phyloP scores from a whole-genome alignment of 2,888 invertebrate genomes.

The Cheilosia impressa region DNA sequence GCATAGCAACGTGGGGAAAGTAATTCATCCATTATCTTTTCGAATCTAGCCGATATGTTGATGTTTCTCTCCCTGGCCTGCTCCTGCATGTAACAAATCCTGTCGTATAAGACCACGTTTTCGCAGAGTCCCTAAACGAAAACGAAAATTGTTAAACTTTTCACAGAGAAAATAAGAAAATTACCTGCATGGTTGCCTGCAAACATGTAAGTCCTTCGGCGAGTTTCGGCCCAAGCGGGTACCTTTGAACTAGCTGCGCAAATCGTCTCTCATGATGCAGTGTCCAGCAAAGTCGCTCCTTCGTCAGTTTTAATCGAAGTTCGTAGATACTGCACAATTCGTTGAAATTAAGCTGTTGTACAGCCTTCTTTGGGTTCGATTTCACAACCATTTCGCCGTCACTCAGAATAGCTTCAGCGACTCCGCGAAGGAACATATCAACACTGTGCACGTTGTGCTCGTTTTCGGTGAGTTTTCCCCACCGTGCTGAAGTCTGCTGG shows the following conservation, averaged over 20 bases:
- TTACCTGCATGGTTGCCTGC: slow-evolving; percentile 84
- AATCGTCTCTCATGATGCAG: slow-evolving; percentile 76
- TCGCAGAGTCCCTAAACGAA: slow-evolving; percentile 85
- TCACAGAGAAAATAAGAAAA: not conserved
- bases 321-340: slow-evolving; percentile 75
- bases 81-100: slow-evolving; percentile 84
- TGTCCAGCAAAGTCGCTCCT: slow-evolving; percentile 76
- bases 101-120: slow-evolving; percentile 85
- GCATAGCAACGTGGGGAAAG: slow-evolving; percentile 88
- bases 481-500: slow-evolving; percentile 86
- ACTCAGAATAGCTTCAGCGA: slow-evolving; percentile 86
- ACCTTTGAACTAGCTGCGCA: slow-evolving; percentile 73
- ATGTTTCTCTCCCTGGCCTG: slow-evolving; percentile 80
- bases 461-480: slow-evolving; percentile 84
- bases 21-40: slow-evolving; percentile 86
- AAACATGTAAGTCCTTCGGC: slow-evolving; percentile 82
- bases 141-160: not conserved
- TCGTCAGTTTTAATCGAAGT: slow-evolving; percentile 75
- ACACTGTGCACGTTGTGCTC: slow-evolving; percentile 83
- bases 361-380: slow-evolving; percentile 43
- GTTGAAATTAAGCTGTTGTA: slow-evolving; percentile 65
- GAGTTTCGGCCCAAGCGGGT: slow-evolving; percentile 79
- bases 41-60: slow-evolving; percentile 83
- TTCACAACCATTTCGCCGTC: slow-evolving; percentile 81
- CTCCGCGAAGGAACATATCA: slow-evolving; percentile 86